A percentile compares a stretch with the other conserved stretches of the same genome.
Evolutionary conservation across 2,797 vertebrate species (phyloP).

Genomic region (Smutsia temminckii): DNA sequence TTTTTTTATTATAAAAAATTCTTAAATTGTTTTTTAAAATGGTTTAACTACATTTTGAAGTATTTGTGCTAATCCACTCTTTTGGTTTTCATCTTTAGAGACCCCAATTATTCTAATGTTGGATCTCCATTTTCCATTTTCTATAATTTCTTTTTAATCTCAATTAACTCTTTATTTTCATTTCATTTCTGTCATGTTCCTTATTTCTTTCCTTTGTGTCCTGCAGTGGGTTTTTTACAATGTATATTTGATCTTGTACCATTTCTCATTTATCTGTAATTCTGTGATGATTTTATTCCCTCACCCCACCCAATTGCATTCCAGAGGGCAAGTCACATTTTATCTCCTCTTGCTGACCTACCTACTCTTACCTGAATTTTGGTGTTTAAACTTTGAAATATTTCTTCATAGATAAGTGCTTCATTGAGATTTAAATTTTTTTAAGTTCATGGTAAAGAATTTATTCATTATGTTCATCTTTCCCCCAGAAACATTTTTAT

Average conservation of each 20-base stretch:
- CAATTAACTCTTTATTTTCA: background rate
- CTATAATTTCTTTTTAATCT: conserved; percentile 11
- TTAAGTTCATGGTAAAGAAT: background rate
- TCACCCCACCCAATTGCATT: background rate
- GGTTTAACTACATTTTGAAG: background rate
- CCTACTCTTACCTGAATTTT: background rate
- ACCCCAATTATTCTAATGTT: background rate
- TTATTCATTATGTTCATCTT: conserved; percentile 24
- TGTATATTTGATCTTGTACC: background rate
- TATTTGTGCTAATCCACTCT: background rate
- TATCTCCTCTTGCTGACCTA: background rate
- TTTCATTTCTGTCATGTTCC: background rate
- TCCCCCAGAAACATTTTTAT: conserved; percentile 26
- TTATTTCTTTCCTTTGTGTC: background rate
- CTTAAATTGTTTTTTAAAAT: background rate
- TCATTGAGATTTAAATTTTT: background rate
- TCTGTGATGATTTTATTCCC: background rate
- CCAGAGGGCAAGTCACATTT: background rate
- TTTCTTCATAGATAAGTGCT: background rate
- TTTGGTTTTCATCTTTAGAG: background rate
- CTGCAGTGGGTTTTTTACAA: background rate
- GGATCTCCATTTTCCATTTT: background rate
- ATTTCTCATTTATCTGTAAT: conserved; percentile 15
- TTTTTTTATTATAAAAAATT: background rate
- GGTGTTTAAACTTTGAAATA: background rate